Evolutionary conservation across 1,140 invertebrate genomes (phyloP).

Genomic region (Drosophila littoralis): DNA sequence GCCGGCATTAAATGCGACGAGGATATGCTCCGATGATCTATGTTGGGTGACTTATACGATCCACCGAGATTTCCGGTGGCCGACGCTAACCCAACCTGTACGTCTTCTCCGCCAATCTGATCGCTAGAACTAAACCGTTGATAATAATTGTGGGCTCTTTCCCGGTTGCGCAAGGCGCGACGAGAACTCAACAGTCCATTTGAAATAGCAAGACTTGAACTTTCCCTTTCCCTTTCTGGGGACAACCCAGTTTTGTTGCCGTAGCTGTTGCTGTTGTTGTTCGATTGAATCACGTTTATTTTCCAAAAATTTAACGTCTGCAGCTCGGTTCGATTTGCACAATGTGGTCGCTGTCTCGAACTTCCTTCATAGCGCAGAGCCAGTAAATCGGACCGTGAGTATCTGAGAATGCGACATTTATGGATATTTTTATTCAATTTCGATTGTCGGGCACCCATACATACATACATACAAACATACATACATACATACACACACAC

Average conservation of each 20-base stretch:
- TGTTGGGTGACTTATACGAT: slow-evolving; percentile 46
- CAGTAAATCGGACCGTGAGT: slow-evolving; percentile 61
- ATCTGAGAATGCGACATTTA: slow-evolving; percentile 36
- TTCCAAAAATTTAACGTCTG: slow-evolving; percentile 74
- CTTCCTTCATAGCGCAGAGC: slow-evolving; percentile 64
- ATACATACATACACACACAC: no score
- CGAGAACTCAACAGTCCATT: slow-evolving; percentile 59
- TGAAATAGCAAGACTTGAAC: slow-evolving; percentile 37
- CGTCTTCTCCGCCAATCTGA: slow-evolving; percentile 46
- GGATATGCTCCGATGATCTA: slow-evolving; percentile 82
- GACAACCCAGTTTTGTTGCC: slow-evolving; percentile 46
- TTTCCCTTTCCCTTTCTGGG: slow-evolving; percentile 63
- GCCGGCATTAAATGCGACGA: slow-evolving; percentile 84
- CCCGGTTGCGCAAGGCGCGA: slow-evolving; percentile 62
- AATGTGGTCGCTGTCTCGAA: slow-evolving; percentile 61
- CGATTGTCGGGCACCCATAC: background rate
- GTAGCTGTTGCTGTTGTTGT: slow-evolving; percentile 29
- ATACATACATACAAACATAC: no score
- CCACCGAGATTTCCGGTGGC: slow-evolving; percentile 5
- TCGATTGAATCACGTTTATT: slow-evolving; percentile 18
- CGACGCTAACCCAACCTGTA: slow-evolving; percentile 7
- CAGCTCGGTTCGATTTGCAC: slow-evolving; percentile 53
- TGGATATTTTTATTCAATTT: background rate
- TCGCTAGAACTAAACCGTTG: slow-evolving; percentile 62
- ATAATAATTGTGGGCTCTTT: slow-evolving; percentile 71